These are phyloP conservation scores for Corvus hawaiiensis DNA, from an alignment of 2,113 vertebrate species.

Conservation along the genomic window DNA sequence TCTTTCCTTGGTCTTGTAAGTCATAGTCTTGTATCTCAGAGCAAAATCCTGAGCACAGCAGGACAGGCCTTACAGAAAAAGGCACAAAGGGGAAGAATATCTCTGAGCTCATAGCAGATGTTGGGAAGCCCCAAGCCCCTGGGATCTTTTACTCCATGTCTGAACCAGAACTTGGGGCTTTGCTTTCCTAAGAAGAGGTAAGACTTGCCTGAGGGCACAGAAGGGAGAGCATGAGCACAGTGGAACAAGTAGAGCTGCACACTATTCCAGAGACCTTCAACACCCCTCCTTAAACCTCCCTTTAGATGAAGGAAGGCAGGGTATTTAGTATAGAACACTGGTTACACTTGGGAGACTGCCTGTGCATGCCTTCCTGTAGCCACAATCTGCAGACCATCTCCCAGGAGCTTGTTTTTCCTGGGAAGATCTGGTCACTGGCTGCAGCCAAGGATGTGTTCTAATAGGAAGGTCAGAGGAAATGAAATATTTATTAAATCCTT, in stretches of 20 bases:
- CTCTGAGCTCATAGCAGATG: neutral
- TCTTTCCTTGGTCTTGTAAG: neutral
- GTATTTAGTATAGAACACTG: neutral
- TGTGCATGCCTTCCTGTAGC: neutral
- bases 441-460: neutral
- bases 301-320: neutral
- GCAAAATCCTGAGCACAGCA: neutral
- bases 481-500: slow-evolving; percentile 44
- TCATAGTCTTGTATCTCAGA: neutral
- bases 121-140: neutral
- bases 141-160: neutral
- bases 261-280: neutral
- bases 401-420: neutral
- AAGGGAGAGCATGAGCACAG: neutral
- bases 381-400: neutral
- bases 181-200: neutral
- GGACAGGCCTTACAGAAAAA: neutral
- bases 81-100: neutral
- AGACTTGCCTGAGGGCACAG: neutral
- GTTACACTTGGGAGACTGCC: neutral
- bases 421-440: neutral
- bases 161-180: neutral
- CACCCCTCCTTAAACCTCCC: neutral
- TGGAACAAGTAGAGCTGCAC: neutral
- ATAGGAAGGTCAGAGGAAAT: slow-evolving; percentile 34